Conservation (phyloP, 2,113 vertebrate genomes). For the Dolichotis patagonum region DNA sequence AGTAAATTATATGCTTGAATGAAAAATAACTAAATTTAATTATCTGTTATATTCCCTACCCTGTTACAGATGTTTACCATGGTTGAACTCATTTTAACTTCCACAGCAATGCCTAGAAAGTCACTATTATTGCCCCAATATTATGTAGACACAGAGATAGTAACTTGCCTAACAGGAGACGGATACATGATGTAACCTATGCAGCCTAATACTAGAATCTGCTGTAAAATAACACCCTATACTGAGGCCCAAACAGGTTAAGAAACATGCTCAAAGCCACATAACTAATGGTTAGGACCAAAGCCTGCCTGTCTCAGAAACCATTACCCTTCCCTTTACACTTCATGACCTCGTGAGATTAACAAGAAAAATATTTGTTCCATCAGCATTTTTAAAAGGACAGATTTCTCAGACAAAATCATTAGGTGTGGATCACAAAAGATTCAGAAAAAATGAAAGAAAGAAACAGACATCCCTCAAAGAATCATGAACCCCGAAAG, state of each 20-base stretch:
- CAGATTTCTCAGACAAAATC: constrained; percentile 44
- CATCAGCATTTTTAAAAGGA: constrained; percentile 16
- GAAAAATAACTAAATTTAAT: constrained; percentile 36
- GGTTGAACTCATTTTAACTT: constrained; percentile 23
- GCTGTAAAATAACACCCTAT: not conserved
- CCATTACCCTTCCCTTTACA: not conserved
- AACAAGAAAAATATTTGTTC: constrained; percentile 23
- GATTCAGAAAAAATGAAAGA: not conserved
- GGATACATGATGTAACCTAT: not conserved
- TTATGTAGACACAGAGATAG: constrained; percentile 30
- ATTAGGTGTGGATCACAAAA: not conserved
- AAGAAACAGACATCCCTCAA: not conserved
- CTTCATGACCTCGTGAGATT: not conserved
- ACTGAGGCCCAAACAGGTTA: constrained; percentile 7
- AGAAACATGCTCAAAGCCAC: not conserved
- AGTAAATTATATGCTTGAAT: not conserved
- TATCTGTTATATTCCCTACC: not conserved
- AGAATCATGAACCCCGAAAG: constrained; percentile 8
- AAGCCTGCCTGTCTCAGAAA: not conserved
- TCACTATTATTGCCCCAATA: constrained; percentile 12
- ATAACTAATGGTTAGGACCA: not conserved
- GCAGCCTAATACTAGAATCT: not conserved
- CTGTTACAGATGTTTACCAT: not conserved
- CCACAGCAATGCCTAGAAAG: constrained; percentile 6
- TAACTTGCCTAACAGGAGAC: constrained; percentile 24